phyloP scores from a whole-genome alignment of 37 sponge, comb jelly and placozoan genomes.

The Eunapius fragilis region DNA sequence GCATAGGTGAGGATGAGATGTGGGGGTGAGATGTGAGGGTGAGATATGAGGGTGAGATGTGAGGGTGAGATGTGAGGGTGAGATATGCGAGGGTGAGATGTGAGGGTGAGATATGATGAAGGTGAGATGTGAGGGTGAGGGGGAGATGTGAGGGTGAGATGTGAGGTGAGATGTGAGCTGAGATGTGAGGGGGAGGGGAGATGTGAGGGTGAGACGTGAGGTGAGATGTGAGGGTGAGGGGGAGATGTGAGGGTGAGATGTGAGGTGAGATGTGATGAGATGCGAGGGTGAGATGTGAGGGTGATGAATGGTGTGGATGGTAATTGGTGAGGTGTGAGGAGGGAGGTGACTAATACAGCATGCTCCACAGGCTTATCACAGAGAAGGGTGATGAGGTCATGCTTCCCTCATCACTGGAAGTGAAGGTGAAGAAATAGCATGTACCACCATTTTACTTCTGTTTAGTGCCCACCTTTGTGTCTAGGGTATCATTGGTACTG shows the following conservation, averaged over 20 bases:
- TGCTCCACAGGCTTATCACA: slow-evolving; percentile 40
- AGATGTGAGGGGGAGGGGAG: no score
- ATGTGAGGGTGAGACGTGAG: no score
- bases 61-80: no score
- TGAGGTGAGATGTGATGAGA: no score
- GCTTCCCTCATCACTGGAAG: slow-evolving; percentile 69
- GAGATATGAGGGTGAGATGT: no score
- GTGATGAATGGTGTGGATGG: no score
- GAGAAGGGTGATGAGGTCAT: slow-evolving; percentile 51
- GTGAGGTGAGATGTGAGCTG: no score
- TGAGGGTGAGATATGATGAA: background rate
- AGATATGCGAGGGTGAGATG: background rate
- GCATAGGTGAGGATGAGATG: slow-evolving; percentile 60
- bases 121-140: no score
- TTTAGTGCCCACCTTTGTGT: background rate
- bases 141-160: background rate
- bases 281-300: no score
- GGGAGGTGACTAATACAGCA: background rate
- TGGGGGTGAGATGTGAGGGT: no score
- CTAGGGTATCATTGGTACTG: slow-evolving; percentile 92
- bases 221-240: background rate
- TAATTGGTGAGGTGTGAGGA: no score
- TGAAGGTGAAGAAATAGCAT: slow-evolving; percentile 28
- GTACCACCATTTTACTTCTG: background rate
- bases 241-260: background rate